A percentile compares a stretch with the other conserved stretches of the same genome.
Evolutionary conservation across 2,113 vertebrate species (phyloP).

Genomic region (Tachuris rubrigastra): DNA sequence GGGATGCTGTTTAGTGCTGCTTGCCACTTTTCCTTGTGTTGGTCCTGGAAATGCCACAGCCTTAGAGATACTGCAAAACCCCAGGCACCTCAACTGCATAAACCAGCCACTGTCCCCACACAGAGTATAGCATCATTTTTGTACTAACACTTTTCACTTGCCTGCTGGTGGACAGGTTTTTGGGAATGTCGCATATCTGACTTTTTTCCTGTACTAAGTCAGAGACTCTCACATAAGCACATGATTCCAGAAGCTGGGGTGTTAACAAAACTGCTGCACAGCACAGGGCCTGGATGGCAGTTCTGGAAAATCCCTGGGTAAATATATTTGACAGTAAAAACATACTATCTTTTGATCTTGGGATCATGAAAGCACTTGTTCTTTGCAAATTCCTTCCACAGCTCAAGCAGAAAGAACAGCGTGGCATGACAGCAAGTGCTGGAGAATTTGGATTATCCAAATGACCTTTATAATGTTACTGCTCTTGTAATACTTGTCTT

Average conservation of each 20-base stretch:
- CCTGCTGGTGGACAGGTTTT: background rate
- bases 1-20: background rate
- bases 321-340: background rate
- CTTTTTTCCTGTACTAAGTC: background rate
- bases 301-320: background rate
- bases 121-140: background rate
- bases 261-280: background rate
- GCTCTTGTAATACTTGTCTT: background rate
- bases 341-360: background rate
- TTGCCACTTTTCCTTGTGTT: background rate
- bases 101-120: background rate
- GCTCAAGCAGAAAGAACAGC: background rate
- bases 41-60: background rate
- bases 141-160: background rate
- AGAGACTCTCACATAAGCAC: background rate
- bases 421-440: background rate
- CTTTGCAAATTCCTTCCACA: background rate
- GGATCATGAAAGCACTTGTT: conserved; percentile 22
- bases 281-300: background rate
- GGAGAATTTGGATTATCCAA: background rate
- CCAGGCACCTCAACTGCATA: background rate
- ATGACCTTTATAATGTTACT: background rate
- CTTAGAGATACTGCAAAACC: background rate
- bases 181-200: background rate
- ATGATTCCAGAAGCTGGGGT: background rate